Evolutionary conservation across 2,113 vertebrate species (phyloP).

Genomic region (Malurus melanocephalus): DNA sequence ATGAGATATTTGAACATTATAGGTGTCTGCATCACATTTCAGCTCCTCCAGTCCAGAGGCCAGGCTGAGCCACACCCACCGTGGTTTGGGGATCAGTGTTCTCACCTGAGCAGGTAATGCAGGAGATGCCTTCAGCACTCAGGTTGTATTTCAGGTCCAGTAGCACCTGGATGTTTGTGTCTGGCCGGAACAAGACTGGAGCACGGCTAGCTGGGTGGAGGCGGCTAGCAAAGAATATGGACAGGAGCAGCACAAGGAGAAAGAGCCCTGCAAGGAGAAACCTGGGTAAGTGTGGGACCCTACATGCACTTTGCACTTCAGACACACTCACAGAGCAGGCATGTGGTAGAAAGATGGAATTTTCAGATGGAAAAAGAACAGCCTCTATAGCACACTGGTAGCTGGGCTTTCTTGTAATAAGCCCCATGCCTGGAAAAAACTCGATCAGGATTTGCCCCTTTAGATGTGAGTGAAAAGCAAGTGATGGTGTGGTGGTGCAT

Average conservation of each 20-base stretch:
- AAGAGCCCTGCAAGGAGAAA: conserved; percentile 80
- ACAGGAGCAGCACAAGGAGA: conserved; percentile 81
- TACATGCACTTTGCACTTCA: too few species aligned
- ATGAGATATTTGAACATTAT: rapidly evolving
- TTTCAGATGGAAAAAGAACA: not conserved
- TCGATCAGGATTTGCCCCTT: not conserved
- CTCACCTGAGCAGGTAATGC: conserved; percentile 94
- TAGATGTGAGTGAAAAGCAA: not conserved
- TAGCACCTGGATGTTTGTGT: conserved; percentile 95
- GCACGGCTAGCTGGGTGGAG: conserved; percentile 90
- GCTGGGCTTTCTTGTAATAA: not conserved
- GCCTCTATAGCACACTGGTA: not conserved
- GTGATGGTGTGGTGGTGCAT: not conserved
- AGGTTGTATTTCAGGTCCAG: conserved; percentile 95
- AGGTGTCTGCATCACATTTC: not conserved
- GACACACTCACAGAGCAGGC: not conserved
- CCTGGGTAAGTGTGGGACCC: not conserved
- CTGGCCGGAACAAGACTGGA: conserved; percentile 86
- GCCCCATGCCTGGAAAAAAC: not conserved
- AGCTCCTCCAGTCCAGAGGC: not conserved
- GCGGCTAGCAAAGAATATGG: conserved; percentile 86
- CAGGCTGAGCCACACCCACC: not conserved
- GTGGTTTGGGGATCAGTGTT: not conserved
- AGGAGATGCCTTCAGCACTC: conserved; percentile 94
- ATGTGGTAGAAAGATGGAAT: not conserved